phyloP scores from a whole-genome alignment of 2,797 vertebrate genomes.

The Amazona ochrocephala region DNA sequence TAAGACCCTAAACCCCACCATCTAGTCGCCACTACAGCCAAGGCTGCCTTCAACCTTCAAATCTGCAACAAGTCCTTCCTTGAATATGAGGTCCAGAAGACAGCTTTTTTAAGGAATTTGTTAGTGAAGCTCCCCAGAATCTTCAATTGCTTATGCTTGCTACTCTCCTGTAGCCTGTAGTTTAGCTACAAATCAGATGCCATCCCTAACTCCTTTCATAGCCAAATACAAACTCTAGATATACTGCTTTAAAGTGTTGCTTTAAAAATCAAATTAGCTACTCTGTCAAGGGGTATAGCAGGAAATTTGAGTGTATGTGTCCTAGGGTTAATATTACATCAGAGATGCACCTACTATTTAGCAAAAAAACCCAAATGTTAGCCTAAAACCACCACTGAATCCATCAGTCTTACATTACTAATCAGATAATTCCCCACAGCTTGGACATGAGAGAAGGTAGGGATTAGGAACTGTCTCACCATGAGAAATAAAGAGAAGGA shows the following conservation, averaged over 20 bases:
- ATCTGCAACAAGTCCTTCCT: background rate
- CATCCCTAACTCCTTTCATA: background rate
- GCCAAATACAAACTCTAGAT: background rate
- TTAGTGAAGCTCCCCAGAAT: background rate
- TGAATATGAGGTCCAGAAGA: background rate
- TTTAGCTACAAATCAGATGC: background rate
- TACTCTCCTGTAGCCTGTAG: background rate
- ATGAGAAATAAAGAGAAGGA: background rate
- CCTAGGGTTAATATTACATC: background rate
- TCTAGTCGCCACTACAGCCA: background rate
- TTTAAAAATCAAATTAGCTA: background rate
- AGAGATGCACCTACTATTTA: background rate
- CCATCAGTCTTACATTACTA: background rate
- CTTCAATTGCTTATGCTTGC: background rate
- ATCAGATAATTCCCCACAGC: background rate
- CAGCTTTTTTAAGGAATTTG: background rate
- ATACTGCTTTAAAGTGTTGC: background rate
- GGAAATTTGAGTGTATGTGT: background rate
- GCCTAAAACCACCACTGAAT: background rate
- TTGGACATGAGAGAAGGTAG: background rate
- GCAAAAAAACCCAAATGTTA: background rate
- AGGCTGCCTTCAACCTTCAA: background rate
- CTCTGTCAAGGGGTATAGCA: background rate
- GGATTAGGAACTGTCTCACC: background rate
- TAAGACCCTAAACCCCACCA: background rate